A percentile compares a stretch with the other conserved stretches of the same genome.
Evolutionary conservation across 2,888 invertebrate species (phyloP).

Genomic region (Eupithecia subfuscata): DNA sequence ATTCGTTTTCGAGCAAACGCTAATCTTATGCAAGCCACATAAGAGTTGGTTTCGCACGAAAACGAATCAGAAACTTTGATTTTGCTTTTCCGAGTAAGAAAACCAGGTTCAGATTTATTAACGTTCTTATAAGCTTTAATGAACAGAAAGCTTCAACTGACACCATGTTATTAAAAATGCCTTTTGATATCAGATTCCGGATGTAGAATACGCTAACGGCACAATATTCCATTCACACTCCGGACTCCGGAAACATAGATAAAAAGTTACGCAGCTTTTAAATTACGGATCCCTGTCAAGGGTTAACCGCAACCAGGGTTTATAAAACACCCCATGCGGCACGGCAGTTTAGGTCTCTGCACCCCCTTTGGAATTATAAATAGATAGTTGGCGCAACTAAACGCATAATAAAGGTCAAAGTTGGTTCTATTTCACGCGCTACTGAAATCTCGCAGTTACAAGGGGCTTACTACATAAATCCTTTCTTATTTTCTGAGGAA

Average conservation of each 20-base stretch:
- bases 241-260: constrained; percentile 4
- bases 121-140: background rate
- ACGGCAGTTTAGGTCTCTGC: constrained; percentile 25
- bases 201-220: background rate
- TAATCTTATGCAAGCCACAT: no score
- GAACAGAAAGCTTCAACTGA: background rate
- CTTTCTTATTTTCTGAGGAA: background rate
- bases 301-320: constrained; percentile 13
- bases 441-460: background rate
- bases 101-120: background rate
- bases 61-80: no score
- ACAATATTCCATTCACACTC: background rate
- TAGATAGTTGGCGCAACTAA: constrained; percentile 28
- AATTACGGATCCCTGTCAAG: background rate
- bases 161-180: constrained; percentile 1
- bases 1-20: no score
- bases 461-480: background rate
- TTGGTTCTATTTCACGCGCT: constrained; percentile 10
- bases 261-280: constrained; percentile 4
- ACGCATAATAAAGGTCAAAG: constrained; percentile 27
- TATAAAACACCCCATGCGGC: constrained; percentile 25
- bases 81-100: no score
- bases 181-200: constrained; percentile 8
- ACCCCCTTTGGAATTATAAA: constrained; percentile 27
- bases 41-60: no score